Conservation (phyloP, 2,113 vertebrate genomes). For the Bungarus multicinctus region DNA sequence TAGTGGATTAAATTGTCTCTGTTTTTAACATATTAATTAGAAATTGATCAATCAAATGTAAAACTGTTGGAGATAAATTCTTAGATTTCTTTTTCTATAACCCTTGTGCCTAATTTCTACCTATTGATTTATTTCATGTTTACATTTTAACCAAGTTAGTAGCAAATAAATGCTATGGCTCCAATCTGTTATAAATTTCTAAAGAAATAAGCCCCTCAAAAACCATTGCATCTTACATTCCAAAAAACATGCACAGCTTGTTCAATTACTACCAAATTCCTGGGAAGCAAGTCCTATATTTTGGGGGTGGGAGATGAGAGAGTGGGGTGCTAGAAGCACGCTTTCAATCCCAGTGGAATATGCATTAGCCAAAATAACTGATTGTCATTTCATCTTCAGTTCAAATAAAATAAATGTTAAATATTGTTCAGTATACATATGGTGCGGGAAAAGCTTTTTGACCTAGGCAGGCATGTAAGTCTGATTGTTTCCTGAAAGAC, state of each 20-base stretch:
- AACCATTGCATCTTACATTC: neutral
- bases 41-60: conserved; percentile 16
- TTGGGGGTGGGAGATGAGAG: too few species aligned
- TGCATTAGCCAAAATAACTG: neutral
- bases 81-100: neutral
- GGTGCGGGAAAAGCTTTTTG: neutral
- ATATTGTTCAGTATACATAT: neutral
- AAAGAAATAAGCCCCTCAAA: neutral
- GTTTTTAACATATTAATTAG: conserved; percentile 22
- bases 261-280: neutral
- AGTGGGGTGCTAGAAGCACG: neutral
- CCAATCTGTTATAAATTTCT: neutral
- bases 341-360: neutral
- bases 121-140: neutral
- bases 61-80: conserved; percentile 1
- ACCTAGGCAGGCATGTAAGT: neutral
- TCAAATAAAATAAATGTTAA: neutral
- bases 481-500: neutral
- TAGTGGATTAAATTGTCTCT: neutral
- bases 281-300: neutral
- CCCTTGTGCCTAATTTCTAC: neutral
- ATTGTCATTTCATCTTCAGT: neutral
- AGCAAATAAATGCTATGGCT: neutral
- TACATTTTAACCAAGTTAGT: neutral
- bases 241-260: neutral